Percentiles rank a stretch among this genome's conserved stretches.
phyloP scores from a whole-genome alignment of 2,797 vertebrate genomes.

The Carcharodon carcharias region DNA sequence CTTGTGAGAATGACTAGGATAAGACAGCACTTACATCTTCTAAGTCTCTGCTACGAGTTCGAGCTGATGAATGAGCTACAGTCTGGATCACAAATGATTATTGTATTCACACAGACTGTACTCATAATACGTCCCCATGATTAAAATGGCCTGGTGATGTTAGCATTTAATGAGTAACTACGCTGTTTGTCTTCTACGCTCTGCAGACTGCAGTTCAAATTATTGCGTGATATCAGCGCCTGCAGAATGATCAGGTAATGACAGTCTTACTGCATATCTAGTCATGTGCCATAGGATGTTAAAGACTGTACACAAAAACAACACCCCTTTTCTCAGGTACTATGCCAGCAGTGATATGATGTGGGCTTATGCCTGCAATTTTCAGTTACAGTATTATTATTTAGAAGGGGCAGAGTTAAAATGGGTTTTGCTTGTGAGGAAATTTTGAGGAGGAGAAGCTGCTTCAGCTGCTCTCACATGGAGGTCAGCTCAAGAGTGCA shows the following conservation, averaged over 20 bases:
- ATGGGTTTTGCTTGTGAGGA: no score
- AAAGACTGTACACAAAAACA: background rate
- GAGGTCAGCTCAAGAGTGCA: background rate
- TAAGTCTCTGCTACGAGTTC: background rate
- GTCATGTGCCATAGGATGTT: background rate
- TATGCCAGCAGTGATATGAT: background rate
- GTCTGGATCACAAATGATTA: constrained; percentile 10
- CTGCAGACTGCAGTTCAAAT: background rate
- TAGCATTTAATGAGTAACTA: background rate
- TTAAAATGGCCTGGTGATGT: background rate
- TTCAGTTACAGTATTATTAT: background rate
- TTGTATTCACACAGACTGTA: background rate
- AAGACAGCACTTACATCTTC: background rate
- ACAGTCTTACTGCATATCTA: background rate
- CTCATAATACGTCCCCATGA: background rate
- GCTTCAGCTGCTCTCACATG: background rate
- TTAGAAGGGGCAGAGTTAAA: background rate
- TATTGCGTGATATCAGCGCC: background rate
- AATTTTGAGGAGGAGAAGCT: background rate
- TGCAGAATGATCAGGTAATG: background rate
- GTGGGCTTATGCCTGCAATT: background rate
- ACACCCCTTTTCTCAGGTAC: background rate
- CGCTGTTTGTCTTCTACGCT: no score
- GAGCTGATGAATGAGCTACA: background rate
- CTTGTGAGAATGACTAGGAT: background rate